Base-by-base conservation (phyloP, 2,888 invertebrate species). In the Apamea anceps region DNA sequence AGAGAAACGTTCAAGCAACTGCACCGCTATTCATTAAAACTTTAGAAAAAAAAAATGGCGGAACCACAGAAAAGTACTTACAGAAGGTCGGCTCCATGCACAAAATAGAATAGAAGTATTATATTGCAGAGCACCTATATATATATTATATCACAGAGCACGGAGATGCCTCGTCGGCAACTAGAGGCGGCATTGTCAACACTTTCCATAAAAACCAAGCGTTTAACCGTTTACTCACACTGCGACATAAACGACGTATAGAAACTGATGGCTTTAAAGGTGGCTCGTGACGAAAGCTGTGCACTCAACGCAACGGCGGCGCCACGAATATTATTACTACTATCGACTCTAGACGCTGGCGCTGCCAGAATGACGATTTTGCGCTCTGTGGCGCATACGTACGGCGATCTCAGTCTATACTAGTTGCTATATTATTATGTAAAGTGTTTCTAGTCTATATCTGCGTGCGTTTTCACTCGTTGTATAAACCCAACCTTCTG, bases 21-120 rank as follows among this genome's bases (percentile, higher is more conserved):
- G 6, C 63, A 81, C 75, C 54, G 70, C 48, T 84, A 80, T 68
- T 73, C 37, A 75, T 65, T 72, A 28, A 72, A 71, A 42, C 51
- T 68, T 60, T 21, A 13, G 1, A 5, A 62, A 60, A 72, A 72
- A 72, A 81, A 70, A 37, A 37, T 62, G 7, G 1, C 5, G 10
- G 3, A 62, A 4, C 4, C 18, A 72, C 32, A 54, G 32, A 54
- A 71, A 37, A 54, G 8, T 54, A 37, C 5, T 10, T 25, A 18
- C 54, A 71, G 57, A 45, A 72, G 57, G n/a, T 68, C 7, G 5
- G 13, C 12, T 74, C n/a, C 10, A 62, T 62, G 6, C 28, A 62
- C 60, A 60, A 10, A 1, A 57, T 25, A 25, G 5, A 60, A 28
- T 62, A 28, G 60, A 62, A 62, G 10, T 67, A 13, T 13, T 48